Evolutionary conservation across 2,888 invertebrate species (phyloP), one percentile per base, ranked within the genome.

Genomic region (Drosophila vallismaia): DNA sequence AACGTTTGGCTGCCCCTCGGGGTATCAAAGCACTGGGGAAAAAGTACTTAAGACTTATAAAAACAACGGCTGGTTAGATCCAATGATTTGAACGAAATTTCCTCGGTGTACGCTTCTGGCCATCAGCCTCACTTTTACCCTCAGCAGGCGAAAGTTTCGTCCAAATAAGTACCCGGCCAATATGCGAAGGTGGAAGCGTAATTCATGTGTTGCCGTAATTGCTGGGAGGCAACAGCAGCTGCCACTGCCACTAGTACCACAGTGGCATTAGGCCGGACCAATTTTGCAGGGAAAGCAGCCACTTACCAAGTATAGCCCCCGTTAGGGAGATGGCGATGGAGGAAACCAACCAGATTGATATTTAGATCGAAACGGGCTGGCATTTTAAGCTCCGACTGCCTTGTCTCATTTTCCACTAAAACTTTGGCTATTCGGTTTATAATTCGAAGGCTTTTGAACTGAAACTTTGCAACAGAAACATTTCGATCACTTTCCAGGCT

Each of bases 131-230:
- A 64, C 74, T 80, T 83, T 83, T 79, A 80, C 74, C 73, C 57
- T 26, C 28, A 26, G 14, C 2, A 6, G 19, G 71, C 70, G 86
- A 82, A 82, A 84, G 86, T 86, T 84, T 67, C 51, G 59, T 58
- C 38, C 38, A 69, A 69, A 46, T 48, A 38, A 46, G 38, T 60
- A 24, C 50, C 51, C 6, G 51, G 49, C 50, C 57, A 50, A 12
- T 49, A 58, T 51, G 49, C 46, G 46, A 59, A 66, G 64, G 69
- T 48, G 69, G 48, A 42, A 48, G 50, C 48, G 69, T 52, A 69
- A 69, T 69, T 51, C 69, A 69, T 69, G 59, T 69, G 59, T 70
- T 59, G 52, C 48, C 26, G 58, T 69, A 69, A 69, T 69, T 69
- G 68, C 68, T 36, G 36, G 49, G 31, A 49, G 64, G 44, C 19